Evolutionary conservation across 2,888 invertebrate species (phyloP).

Genomic region (Harmothoe impar): DNA sequence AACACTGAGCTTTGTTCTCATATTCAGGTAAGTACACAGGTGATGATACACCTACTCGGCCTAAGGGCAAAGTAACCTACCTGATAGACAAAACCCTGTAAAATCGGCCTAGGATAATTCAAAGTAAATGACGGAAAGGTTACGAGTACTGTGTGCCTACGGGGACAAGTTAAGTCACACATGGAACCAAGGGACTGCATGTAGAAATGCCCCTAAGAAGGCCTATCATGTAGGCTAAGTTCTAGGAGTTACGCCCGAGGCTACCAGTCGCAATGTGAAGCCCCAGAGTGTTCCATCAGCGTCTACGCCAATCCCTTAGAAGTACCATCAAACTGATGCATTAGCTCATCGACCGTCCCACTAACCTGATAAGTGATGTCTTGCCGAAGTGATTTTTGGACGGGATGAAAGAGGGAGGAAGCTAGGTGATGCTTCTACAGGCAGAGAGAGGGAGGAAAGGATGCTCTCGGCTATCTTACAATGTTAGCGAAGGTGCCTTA

Average conservation of each 20-base stretch:
- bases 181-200: no score
- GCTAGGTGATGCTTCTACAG: neutral
- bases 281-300: neutral
- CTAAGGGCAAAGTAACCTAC: no score
- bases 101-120: no score
- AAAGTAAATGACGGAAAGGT: no score
- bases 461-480: neutral
- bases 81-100: no score
- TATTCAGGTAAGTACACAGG: no score
- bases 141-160: no score
- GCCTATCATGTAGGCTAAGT: neutral
- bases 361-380: constrained; percentile 21
- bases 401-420: neutral
- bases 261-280: neutral
- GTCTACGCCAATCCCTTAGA: neutral
- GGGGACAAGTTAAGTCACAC: no score
- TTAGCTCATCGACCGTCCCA: constrained; percentile 16
- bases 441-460: neutral
- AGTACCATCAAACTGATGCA: constrained; percentile 14
- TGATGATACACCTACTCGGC: no score
- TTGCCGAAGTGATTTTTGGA: neutral
- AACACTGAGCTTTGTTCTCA: no score
- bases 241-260: neutral
- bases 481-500: neutral
- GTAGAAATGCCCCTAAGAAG: neutral